Conservation (phyloP, 2,888 invertebrate species). For the Dryococelus australis region DNA sequence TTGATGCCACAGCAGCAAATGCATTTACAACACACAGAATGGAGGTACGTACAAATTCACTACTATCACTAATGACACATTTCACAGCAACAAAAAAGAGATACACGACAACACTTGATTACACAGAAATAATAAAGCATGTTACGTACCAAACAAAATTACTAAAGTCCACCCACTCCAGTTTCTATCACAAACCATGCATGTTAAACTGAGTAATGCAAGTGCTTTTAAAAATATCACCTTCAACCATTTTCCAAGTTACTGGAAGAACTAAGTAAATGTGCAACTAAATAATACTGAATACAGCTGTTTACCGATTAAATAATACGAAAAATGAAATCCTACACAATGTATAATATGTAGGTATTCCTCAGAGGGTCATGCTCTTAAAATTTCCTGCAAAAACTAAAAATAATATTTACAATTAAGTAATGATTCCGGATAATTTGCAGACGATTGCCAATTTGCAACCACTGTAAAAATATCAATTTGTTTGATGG, state of each 20-base stretch:
- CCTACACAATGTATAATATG: too few species aligned
- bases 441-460: too few species aligned
- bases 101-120: neutral
- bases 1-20: conserved; percentile 22
- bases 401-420: too few species aligned
- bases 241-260: neutral
- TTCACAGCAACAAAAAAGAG: neutral
- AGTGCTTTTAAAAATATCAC: neutral
- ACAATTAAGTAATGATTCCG: too few species aligned
- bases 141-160: neutral
- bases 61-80: conserved; percentile 20
- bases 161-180: conserved; percentile 8
- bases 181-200: neutral
- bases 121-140: neutral
- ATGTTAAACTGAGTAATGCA: neutral
- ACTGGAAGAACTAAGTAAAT: too few species aligned
- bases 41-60: conserved; percentile 5
- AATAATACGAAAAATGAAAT: too few species aligned
- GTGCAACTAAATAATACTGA: too few species aligned
- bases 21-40: neutral
- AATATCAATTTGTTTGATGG: too few species aligned
- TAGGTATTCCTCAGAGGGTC: too few species aligned
- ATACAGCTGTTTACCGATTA: too few species aligned
- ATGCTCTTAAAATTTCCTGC: too few species aligned
- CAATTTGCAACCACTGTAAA: too few species aligned